Conservation (phyloP, 2,113 vertebrate genomes). For the Gallinago paraguaiae region DNA sequence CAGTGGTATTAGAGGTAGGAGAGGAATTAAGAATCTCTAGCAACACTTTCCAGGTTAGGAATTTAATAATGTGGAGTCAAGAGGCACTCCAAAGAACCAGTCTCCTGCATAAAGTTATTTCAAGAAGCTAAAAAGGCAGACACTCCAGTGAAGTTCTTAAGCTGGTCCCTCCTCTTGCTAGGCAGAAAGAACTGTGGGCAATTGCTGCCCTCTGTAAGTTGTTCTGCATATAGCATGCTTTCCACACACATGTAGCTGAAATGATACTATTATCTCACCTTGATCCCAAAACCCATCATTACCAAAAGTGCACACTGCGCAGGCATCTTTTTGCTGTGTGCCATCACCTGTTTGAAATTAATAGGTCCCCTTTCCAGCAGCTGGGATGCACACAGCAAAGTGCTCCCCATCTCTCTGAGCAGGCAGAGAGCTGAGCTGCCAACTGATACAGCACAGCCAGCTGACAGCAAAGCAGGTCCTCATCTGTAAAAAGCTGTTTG, state of each 20-base stretch:
- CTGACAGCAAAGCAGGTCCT: neutral
- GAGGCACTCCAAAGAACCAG: slow-evolving; percentile 28
- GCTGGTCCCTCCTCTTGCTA: neutral
- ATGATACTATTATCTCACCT: slow-evolving; percentile 36
- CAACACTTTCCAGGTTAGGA: neutral
- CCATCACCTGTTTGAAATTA: slow-evolving; percentile 41
- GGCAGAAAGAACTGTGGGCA: slow-evolving; percentile 15
- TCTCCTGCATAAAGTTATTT: neutral
- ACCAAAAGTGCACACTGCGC: slow-evolving; percentile 17
- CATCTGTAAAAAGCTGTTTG: neutral
- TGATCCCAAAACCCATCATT: slow-evolving; percentile 3
- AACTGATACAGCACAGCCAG: neutral
- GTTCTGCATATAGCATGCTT: slow-evolving; percentile 35
- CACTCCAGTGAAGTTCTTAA: neutral
- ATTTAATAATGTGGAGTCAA: slow-evolving; percentile 6
- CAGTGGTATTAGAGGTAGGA: neutral
- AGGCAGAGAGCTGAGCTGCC: neutral
- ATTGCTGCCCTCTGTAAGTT: slow-evolving; percentile 78
- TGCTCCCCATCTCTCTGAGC: neutral
- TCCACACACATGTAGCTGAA: slow-evolving; percentile 6
- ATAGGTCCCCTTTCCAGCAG: slow-evolving; percentile 31
- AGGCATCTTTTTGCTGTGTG: neutral
- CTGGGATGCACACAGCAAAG: slow-evolving; percentile 7
- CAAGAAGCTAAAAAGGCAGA: neutral
- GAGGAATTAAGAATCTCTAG: neutral